Percentiles rank a stretch among this genome's conserved stretches.
Evolutionary conservation across 2,797 vertebrate genomes (phyloP).

Genomic region (Linurgus olivaceus): DNA sequence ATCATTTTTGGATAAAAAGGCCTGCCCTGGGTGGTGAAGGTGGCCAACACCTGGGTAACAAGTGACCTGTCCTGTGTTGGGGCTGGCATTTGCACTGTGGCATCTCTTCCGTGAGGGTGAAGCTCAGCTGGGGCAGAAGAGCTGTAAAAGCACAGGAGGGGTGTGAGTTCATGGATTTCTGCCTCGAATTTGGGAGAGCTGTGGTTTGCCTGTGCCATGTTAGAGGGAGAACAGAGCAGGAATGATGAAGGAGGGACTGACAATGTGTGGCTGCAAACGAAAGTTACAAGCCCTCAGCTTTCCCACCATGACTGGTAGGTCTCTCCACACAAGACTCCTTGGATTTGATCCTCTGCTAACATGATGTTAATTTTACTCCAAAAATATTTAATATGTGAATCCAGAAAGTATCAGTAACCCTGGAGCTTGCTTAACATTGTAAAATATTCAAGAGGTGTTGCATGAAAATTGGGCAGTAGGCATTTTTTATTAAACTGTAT

Average conservation of each 20-base stretch:
- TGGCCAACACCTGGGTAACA: neutral
- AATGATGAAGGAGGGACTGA: neutral
- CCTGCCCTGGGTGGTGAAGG: neutral
- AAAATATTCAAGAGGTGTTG: neutral
- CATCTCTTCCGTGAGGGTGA: neutral
- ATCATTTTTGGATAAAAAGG: neutral
- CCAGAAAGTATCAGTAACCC: neutral
- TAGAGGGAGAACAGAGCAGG: neutral
- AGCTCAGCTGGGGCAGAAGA: neutral
- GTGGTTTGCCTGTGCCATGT: accelerated
- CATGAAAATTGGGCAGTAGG: neutral
- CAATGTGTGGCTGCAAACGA: neutral
- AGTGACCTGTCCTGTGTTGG: accelerated
- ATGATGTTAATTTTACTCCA: neutral
- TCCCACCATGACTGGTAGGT: neutral
- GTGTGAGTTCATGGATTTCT: neutral
- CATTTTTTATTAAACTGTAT: neutral
- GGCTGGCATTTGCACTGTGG: neutral
- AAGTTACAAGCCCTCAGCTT: neutral
- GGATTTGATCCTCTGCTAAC: neutral
- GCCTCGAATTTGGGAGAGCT: neutral
- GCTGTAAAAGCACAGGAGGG: neutral
- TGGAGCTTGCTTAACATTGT: neutral
- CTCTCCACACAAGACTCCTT: neutral
- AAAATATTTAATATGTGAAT: neutral